Evolutionary conservation across 2,113 vertebrate genomes (phyloP).

Genomic region (Sialia sialis): DNA sequence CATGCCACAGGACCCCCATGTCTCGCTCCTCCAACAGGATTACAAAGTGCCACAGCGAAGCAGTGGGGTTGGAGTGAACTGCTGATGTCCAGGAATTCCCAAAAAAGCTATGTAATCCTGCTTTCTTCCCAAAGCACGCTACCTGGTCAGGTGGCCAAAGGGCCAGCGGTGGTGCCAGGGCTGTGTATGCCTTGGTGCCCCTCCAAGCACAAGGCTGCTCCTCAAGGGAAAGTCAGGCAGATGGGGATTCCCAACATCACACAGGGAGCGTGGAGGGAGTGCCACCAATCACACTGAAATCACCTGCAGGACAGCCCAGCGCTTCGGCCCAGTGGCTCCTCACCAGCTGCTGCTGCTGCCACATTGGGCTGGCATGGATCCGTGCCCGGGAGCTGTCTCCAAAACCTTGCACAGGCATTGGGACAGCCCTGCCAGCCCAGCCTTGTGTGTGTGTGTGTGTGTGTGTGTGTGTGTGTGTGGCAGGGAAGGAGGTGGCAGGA

Average conservation of each 20-base stretch:
- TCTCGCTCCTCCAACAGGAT: accelerated
- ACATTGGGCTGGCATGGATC: accelerated
- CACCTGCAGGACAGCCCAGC: neutral
- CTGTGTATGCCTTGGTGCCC: accelerated
- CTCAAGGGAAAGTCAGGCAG: neutral
- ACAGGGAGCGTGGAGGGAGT: neutral
- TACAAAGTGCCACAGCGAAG: neutral
- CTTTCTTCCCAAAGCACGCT: neutral
- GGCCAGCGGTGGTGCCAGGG: neutral
- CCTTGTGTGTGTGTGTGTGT: neutral
- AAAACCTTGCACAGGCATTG: neutral
- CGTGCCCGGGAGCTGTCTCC: neutral
- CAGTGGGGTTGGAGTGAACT: neutral
- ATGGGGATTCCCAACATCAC: neutral
- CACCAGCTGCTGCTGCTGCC: neutral
- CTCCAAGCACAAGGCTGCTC: neutral
- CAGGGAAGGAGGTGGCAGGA: constrained; percentile 14
- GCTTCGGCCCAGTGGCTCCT: neutral
- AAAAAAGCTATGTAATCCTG: accelerated
- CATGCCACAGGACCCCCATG: accelerated
- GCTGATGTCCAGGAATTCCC: neutral
- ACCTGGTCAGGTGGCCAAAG: neutral
- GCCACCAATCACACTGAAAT: neutral
- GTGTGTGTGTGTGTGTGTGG: neutral
- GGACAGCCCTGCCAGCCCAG: neutral